phyloP scores from a whole-genome alignment of 2,888 invertebrate species.

The Nemapogon koenigi region DNA sequence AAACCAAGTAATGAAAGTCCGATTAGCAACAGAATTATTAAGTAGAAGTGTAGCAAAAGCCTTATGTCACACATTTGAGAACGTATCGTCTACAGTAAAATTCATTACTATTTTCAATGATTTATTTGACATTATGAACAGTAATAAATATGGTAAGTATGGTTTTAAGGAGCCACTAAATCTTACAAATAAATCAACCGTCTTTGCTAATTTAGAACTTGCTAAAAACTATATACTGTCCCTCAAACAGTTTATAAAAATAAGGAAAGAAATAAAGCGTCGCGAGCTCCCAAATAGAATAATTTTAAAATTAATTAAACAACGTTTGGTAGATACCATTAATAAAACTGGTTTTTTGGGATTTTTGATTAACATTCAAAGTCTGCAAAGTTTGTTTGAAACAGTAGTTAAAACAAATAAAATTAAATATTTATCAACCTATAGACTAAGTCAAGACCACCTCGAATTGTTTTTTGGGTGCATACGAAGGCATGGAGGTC shows the following conservation, averaged over 20 bases:
- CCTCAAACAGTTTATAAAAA: not conserved
- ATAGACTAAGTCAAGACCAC: not conserved
- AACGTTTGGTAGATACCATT: not conserved
- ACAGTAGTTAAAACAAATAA: not conserved
- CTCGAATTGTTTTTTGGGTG: not conserved
- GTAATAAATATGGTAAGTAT: slow-evolving; percentile 2
- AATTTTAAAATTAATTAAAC: not conserved
- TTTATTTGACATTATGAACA: slow-evolving; percentile 1
- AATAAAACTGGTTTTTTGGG: not conserved
- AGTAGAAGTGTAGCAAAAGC: too few species aligned
- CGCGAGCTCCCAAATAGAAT: not conserved
- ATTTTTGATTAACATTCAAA: not conserved
- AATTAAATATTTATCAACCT: not conserved
- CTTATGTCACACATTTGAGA: not conserved
- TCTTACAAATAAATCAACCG: not conserved
- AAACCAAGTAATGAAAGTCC: too few species aligned
- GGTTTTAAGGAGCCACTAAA: slow-evolving; percentile 1
- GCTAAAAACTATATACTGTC: not conserved
- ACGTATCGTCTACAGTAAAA: not conserved
- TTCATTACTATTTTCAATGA: not conserved
- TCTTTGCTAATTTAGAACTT: not conserved
- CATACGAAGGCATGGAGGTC: not conserved
- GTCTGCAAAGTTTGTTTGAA: not conserved
- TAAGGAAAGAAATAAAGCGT: not conserved
- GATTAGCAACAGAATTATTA: too few species aligned